These are phyloP conservation scores for Thalassophryne amazonica DNA, from an alignment of 2,797 vertebrate species.

Conservation along the genomic window DNA sequence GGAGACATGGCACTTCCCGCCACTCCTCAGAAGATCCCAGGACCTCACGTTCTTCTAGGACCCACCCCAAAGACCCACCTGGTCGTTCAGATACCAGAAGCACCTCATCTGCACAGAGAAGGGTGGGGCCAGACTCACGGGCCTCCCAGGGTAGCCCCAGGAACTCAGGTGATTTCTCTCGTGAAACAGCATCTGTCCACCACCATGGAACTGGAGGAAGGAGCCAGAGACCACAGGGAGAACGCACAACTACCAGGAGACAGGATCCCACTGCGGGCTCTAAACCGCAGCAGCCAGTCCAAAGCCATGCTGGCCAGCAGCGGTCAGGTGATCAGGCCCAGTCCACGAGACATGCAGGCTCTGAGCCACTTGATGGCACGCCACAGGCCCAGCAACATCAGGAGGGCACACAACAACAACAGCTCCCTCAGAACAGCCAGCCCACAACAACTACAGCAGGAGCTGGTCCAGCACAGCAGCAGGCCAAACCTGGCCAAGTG, in stretches of 20 bases:
- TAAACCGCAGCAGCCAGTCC: conserved; percentile 69
- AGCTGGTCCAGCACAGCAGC: conserved; percentile 65
- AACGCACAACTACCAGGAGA: conserved; percentile 64
- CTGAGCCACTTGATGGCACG: conserved; percentile 66
- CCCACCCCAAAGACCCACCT: conserved; percentile 86
- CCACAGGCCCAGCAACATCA: conserved; percentile 51
- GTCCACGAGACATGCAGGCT: conserved; percentile 65
- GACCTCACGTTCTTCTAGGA: conserved; percentile 83
- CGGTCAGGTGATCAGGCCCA: conserved; percentile 62
- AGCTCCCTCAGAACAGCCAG: conserved; percentile 60
- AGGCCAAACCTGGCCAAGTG: conserved; percentile 67
- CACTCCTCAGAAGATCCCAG: conserved; percentile 87
- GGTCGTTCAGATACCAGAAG: conserved; percentile 82
- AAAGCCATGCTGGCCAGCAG: conserved; percentile 69
- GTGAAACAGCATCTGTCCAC: conserved; percentile 81
- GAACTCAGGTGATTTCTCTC: conserved; percentile 86
- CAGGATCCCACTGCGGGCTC: conserved; percentile 71
- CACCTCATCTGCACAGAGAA: conserved; percentile 82
- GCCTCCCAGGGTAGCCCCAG: conserved; percentile 78
- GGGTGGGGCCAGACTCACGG: conserved; percentile 78
- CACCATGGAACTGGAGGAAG: conserved; percentile 84
- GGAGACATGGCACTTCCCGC: conserved; percentile 87
- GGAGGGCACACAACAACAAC: conserved; percentile 50
- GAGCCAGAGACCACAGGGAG: conserved; percentile 79
- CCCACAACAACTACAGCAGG: conserved; percentile 55